These are phyloP conservation scores for Crotalus viridis DNA, from an alignment of 2,113 vertebrate species.

Conservation along the genomic window DNA sequence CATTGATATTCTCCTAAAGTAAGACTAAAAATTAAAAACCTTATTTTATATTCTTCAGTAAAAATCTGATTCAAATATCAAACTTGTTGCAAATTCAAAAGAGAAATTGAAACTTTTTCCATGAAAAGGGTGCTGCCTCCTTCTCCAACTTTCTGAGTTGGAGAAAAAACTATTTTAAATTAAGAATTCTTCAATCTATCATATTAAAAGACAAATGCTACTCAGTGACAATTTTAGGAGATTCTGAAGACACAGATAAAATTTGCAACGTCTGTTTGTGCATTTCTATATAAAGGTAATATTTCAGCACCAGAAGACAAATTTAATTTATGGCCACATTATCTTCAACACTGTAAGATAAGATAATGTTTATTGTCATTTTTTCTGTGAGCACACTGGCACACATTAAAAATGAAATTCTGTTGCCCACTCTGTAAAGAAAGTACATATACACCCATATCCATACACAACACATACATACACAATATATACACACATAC, in stretches of 20 bases:
- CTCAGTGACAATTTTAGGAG: neutral
- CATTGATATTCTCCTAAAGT: neutral
- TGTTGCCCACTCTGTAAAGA: no score
- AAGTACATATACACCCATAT: no score
- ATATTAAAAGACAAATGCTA: neutral
- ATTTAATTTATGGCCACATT: neutral
- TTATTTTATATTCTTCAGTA: slow-evolving; percentile 20
- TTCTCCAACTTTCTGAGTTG: slow-evolving; percentile 28
- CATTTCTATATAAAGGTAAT: neutral
- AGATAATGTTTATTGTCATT: no score
- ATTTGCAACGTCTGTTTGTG: neutral
- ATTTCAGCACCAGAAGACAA: neutral
- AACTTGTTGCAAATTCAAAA: slow-evolving; percentile 13
- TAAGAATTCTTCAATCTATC: neutral
- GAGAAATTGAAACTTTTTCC: slow-evolving; percentile 20
- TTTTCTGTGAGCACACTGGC: no score
- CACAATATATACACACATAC: no score
- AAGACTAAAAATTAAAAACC: slow-evolving; percentile 9
- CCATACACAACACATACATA: no score
- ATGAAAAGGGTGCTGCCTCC: neutral
- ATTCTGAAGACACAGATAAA: neutral
- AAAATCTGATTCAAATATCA: slow-evolving; percentile 26
- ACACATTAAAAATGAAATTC: no score
- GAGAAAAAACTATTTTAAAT: neutral
- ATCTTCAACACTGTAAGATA: neutral